A percentile compares a stretch with the other conserved stretches of the same genome.
These are phyloP conservation scores for Parambassis ranga DNA, from an alignment of 2,797 vertebrate genomes.

Conservation along the genomic window DNA sequence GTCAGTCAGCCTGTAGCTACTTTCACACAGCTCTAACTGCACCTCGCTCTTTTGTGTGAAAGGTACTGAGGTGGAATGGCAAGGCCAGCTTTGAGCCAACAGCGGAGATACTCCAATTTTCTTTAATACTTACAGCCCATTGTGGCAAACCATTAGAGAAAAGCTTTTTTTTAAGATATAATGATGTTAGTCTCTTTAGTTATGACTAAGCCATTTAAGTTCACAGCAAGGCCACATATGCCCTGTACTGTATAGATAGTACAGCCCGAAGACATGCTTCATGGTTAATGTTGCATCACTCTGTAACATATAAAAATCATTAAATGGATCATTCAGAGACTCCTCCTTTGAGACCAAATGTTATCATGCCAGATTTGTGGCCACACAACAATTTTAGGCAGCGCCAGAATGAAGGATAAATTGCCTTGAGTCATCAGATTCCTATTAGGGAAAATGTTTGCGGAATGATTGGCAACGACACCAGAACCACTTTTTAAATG, in stretches of 20 bases:
- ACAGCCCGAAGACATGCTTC: not conserved
- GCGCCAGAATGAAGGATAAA: slow-evolving; percentile 57
- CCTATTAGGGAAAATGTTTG: slow-evolving; percentile 66
- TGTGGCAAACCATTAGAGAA: no score
- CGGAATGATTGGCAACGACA: slow-evolving; percentile 60
- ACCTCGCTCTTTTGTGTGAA: no score
- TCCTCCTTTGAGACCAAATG: slow-evolving; percentile 31
- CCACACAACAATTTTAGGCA: slow-evolving; percentile 48
- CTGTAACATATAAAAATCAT: slow-evolving; percentile 3
- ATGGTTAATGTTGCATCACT: slow-evolving; percentile 30
- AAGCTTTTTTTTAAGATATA: no score
- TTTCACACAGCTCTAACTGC: no score
- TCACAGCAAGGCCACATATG: not conserved
- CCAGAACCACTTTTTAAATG: slow-evolving; percentile 67
- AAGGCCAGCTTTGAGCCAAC: no score
- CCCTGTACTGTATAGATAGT: not conserved
- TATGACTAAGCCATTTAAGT: no score
- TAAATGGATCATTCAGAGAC: slow-evolving; percentile 30
- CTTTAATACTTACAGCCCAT: no score
- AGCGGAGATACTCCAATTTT: no score
- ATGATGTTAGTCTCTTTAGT: not conserved
- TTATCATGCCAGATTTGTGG: slow-evolving; percentile 50
- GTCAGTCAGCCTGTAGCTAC: no score
- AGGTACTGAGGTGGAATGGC: no score
- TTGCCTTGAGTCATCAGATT: slow-evolving; percentile 65